These are phyloP conservation scores for Ginglymostoma cirratum DNA, from an alignment of 2,113 vertebrate species.

Conservation along the genomic window DNA sequence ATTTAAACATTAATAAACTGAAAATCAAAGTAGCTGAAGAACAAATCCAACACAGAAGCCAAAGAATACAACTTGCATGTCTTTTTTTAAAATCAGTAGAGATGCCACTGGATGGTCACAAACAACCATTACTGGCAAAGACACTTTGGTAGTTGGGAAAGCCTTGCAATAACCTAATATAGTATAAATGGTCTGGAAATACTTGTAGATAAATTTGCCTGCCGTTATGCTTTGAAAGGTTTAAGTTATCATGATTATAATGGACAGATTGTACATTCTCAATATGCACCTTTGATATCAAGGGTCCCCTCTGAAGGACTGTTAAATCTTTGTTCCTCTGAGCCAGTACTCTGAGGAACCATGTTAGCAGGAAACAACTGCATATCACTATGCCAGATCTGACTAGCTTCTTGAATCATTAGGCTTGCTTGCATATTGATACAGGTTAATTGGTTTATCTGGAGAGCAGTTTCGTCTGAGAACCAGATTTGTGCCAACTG, in stretches of 20 bases:
- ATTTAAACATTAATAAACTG: background rate
- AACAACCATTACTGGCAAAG: background rate
- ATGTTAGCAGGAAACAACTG: background rate
- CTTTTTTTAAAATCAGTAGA: background rate
- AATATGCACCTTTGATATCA: background rate
- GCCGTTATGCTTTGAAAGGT: no score
- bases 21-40: background rate
- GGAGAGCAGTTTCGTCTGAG: background rate
- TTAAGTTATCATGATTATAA: background rate
- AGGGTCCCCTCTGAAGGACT: background rate
- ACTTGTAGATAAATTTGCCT: background rate
- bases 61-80: background rate
- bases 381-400: background rate
- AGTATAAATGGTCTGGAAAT: background rate
- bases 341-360: background rate
- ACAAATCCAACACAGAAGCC: background rate
- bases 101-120: background rate
- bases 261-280: background rate
- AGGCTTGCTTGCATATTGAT: background rate
- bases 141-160: background rate
- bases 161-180: background rate
- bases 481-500: background rate
- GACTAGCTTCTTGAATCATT: background rate
- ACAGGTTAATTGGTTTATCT: background rate
- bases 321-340: background rate